phyloP scores from a whole-genome alignment of 2,113 vertebrate species.

The Plecotus auritus region DNA sequence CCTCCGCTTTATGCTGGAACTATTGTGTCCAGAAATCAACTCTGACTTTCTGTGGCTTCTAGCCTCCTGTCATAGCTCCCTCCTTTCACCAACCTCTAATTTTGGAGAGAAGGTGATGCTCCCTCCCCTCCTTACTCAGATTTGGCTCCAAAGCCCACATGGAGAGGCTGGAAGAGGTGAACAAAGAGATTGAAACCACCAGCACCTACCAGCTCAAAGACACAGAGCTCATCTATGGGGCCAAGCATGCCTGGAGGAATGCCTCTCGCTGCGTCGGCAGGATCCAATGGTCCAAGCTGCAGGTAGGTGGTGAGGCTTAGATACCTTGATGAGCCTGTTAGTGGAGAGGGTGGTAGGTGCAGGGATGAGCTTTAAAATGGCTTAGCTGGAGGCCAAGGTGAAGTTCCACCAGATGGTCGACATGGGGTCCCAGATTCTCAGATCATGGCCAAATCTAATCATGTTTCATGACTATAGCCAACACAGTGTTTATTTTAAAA shows the following conservation, averaged over 20 bases:
- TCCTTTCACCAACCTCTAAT: neutral
- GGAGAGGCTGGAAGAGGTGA: constrained; percentile 94
- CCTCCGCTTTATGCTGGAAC: neutral
- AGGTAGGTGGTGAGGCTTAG: constrained; percentile 79
- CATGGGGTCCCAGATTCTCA: neutral
- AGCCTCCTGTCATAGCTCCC: neutral
- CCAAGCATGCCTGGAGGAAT: constrained; percentile 97
- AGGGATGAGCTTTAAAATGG: neutral
- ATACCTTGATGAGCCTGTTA: rapidly evolving
- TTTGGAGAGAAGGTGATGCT: neutral
- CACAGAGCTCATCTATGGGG: constrained; percentile 96
- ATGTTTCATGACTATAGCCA: neutral
- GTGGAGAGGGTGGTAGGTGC: rapidly evolving
- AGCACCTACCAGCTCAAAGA: constrained; percentile 95
- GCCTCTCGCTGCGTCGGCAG: constrained; percentile 95
- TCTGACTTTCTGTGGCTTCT: neutral
- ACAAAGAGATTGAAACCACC: constrained; percentile 90
- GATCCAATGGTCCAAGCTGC: constrained; percentile 99
- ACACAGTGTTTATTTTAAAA: neutral
- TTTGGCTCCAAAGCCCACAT: constrained; percentile 94
- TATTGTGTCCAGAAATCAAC: neutral
- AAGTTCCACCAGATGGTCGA: neutral
- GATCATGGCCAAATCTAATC: neutral
- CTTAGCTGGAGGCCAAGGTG: neutral
- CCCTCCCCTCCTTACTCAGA: constrained; percentile 70